phyloP scores from a whole-genome alignment of 35 echinoderm and acorn worm species.

The Diadema setosum region DNA sequence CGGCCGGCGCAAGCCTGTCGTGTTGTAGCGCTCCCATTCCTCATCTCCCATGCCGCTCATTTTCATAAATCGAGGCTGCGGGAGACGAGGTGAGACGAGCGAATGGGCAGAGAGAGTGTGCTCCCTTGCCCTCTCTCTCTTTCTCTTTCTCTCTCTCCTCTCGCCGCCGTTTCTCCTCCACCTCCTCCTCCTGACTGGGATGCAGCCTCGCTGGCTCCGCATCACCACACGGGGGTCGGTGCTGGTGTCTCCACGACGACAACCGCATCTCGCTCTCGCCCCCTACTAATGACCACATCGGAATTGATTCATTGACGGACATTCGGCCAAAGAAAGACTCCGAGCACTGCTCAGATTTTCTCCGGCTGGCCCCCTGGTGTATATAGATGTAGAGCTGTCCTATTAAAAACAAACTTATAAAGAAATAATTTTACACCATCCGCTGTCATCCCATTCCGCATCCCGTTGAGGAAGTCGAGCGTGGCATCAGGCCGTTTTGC shows the following conservation, averaged over 20 bases:
- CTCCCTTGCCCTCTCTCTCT: neutral
- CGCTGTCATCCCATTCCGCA: neutral
- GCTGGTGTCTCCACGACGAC: neutral
- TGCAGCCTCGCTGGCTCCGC: too few relatives aligned
- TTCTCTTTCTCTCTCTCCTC: too few relatives aligned
- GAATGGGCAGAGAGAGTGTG: neutral
- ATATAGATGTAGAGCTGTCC: neutral
- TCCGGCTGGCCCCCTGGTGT: too few relatives aligned
- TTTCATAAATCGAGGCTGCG: conserved; percentile 6
- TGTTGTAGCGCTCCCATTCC: too few relatives aligned
- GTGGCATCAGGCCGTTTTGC: neutral
- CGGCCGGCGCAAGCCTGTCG: too few relatives aligned
- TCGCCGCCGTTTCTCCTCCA: neutral
- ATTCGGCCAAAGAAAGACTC: too few relatives aligned
- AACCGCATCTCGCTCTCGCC: neutral
- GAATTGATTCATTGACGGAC: neutral
- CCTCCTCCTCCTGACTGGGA: too few relatives aligned
- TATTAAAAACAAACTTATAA: conserved; percentile 6
- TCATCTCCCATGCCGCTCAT: neutral
- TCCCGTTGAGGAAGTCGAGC: neutral
- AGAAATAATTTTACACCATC: neutral
- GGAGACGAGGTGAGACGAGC: neutral
- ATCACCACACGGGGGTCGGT: neutral
- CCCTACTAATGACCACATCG: neutral
- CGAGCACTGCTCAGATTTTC: too few relatives aligned